Evolutionary conservation across 2,888 invertebrate species (phyloP).

Genomic region (Bellardia bayeri): DNA sequence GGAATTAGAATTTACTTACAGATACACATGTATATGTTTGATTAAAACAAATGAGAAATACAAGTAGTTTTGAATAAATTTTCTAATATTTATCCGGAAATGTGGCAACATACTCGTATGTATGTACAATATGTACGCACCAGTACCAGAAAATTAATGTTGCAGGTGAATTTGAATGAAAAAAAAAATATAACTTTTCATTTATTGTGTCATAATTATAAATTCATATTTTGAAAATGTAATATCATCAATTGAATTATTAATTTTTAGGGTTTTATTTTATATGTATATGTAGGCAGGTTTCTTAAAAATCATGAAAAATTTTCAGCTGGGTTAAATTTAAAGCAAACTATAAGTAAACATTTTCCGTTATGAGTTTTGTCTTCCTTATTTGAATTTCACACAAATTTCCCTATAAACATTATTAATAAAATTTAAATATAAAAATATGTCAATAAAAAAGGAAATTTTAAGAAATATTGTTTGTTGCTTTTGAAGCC

Average conservation of each 20-base stretch:
- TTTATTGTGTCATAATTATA: conserved; percentile 26
- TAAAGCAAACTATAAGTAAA: neutral
- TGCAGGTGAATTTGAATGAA: conserved; percentile 66
- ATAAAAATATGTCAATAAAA: neutral
- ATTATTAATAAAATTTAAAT: neutral
- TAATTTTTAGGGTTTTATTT: neutral
- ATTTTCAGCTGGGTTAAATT: neutral
- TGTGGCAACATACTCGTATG: conserved; percentile 66
- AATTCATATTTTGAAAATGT: conserved; percentile 50
- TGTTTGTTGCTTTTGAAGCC: too few species aligned
- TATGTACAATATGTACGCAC: conserved; percentile 8
- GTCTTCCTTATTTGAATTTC: neutral
- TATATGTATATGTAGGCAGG: neutral
- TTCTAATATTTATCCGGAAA: conserved; percentile 63
- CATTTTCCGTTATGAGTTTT: neutral
- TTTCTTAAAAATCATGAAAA: conserved; percentile 27
- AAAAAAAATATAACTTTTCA: too few species aligned
- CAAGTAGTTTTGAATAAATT: conserved; percentile 15
- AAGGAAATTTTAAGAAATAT: too few species aligned
- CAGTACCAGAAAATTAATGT: neutral
- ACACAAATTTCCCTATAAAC: neutral
- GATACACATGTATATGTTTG: conserved; percentile 41
- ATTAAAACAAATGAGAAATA: neutral
- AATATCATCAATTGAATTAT: conserved; percentile 1
- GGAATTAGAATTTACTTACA: neutral